These are phyloP conservation scores for Oceanodroma tethys DNA, from an alignment of 2,113 vertebrate genomes.

Conservation along the genomic window DNA sequence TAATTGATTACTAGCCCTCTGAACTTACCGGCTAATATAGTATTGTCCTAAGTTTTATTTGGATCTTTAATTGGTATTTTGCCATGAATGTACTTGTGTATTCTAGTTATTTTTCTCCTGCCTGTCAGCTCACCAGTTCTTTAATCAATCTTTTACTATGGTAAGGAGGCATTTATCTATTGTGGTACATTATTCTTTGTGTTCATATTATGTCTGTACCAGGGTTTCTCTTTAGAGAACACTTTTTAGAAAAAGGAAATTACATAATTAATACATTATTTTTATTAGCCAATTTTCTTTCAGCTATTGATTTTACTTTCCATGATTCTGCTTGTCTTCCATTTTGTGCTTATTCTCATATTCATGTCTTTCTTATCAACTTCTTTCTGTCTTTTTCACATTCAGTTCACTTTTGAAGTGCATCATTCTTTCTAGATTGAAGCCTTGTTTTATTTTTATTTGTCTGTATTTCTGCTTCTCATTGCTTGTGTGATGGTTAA, in stretches of 20 bases:
- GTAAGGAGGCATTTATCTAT: neutral
- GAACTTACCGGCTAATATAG: neutral
- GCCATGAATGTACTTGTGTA: neutral
- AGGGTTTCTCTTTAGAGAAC: neutral
- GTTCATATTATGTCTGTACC: neutral
- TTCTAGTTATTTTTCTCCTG: neutral
- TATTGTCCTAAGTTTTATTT: neutral
- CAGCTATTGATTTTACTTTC: neutral
- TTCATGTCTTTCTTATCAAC: neutral
- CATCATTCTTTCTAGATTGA: neutral
- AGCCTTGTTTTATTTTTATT: neutral
- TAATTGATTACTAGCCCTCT: neutral
- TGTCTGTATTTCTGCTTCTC: neutral
- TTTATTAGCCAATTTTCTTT: neutral
- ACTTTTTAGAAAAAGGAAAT: neutral
- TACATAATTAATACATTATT: neutral
- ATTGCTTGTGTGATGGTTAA: neutral
- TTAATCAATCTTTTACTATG: neutral
- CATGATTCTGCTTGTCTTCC: neutral
- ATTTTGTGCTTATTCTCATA: neutral
- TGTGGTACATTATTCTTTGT: neutral
- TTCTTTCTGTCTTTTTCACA: neutral
- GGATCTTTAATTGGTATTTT: neutral
- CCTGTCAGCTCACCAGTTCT: neutral
- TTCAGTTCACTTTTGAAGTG: neutral